Conservation (phyloP, 1,140 invertebrate species). For the Lepidotrigona ventralis region DNA sequence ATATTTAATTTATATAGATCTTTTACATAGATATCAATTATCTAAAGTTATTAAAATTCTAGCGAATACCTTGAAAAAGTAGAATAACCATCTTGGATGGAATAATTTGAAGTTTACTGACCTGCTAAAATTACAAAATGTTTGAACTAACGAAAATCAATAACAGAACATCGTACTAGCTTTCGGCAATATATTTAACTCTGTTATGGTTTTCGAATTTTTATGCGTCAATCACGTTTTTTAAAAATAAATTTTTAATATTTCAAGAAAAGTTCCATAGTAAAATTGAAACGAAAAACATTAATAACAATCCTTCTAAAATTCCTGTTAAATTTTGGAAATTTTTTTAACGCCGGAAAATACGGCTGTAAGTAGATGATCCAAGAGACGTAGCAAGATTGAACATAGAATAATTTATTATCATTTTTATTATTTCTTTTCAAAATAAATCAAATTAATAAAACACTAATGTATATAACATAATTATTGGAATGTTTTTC, state of each 20-base stretch:
- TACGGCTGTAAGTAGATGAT: fast-evolving
- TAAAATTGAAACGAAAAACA: neutral
- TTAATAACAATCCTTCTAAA: too few species aligned
- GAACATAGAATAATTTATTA: neutral
- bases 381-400: neutral
- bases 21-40: too few species aligned
- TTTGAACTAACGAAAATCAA: constrained; percentile 65
- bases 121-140: constrained; percentile 24
- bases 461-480: too few species aligned
- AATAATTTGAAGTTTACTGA: neutral
- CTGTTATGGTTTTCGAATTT: neutral
- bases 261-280: neutral
- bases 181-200: constrained; percentile 65
- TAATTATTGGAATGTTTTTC: too few species aligned
- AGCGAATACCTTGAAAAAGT: constrained; percentile 66
- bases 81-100: constrained; percentile 68
- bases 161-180: constrained; percentile 63
- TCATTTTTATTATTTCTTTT: neutral
- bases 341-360: neutral
- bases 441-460: too few species aligned
- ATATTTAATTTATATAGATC: too few species aligned
- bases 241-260: neutral
- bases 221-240: neutral
- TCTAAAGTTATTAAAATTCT: neutral
- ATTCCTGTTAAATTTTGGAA: too few species aligned